A percentile compares a stretch with the other conserved stretches of the same genome.
These are phyloP conservation scores for Dicerorhinus sumatrensis DNA, from an alignment of 2,113 vertebrate species.

Conservation along the genomic window DNA sequence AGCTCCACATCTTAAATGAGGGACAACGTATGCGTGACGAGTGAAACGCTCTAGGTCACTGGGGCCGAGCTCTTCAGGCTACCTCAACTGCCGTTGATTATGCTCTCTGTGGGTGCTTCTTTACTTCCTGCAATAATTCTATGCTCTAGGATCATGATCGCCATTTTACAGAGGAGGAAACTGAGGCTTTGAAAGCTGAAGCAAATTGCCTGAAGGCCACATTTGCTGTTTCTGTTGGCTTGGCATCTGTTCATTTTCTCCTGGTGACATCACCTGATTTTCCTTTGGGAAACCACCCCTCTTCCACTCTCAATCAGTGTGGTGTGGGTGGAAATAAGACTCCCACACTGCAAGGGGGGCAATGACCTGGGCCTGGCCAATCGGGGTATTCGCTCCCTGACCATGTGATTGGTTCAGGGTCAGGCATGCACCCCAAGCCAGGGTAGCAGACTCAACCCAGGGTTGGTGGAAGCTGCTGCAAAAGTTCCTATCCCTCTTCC, in stretches of 20 bases:
- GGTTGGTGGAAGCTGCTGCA: not conserved
- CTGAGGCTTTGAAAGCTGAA: not conserved
- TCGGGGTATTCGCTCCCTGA: not conserved
- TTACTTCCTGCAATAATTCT: not conserved
- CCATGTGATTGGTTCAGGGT: rapidly evolving
- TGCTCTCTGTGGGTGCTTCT: not conserved
- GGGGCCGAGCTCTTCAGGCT: not conserved
- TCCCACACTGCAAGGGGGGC: not conserved
- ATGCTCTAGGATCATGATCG: not conserved
- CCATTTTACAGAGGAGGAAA: not conserved
- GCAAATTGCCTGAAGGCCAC: not conserved
- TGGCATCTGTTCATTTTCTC: not conserved
- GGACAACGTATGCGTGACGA: not conserved
- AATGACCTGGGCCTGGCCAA: not conserved
- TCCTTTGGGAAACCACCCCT: not conserved
- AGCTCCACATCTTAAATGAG: not conserved
- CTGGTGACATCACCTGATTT: not conserved
- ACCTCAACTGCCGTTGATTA: not conserved
- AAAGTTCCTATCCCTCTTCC: not conserved
- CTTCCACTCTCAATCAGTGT: no score
- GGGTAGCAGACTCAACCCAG: not conserved
- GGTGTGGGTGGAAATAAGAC: not conserved
- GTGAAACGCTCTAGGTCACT: not conserved
- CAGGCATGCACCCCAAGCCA: rapidly evolving
- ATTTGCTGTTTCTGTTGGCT: not conserved